Base-by-base conservation (phyloP, 2,113 vertebrate species). In the Alaudala cheleensis region DNA sequence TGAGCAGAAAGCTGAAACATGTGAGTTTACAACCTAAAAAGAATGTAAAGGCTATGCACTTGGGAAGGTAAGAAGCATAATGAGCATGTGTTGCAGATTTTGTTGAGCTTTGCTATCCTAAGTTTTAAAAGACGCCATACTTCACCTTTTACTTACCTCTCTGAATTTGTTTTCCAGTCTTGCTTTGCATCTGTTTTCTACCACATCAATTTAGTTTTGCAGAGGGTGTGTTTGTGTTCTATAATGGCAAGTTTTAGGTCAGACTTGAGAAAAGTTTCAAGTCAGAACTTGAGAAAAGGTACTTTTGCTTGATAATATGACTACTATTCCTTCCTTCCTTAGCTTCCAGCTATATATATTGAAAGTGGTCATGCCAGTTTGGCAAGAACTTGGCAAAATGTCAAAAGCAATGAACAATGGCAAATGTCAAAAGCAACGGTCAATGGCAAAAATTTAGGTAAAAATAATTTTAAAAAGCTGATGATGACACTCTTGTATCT, bases 371-470 rank as follows among this genome's bases (percentile, higher is more conserved):
- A 93, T 86, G 96, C 88, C 66, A 96, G 91, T 56, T 93, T 96
- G 89, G 91, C 78, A 42, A 98, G 97, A 96, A 80, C 95, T 51
- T 96, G 88, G 45, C 91, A 93, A 50, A 90, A 84, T 8, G 5
- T 97, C 84, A 96, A 96, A 93, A 60, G 45, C 56, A 96, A 82
- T 90, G 93, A 94, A 76, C 88, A n/a, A n/a, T n/a, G n/a, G n/a
- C n/a, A 50, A 90, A 84, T 8, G 5, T 97, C 84, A 96, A 96
- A 93, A 60, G 45, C 54, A 93, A 12, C 67, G 87, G 81, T 85
- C 97, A 95, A 20, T 96, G 97, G 77, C 97, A 97, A 47, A 81
- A 98, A 87, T 99, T 99, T 81, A 99, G 99, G 99, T 99, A 97
- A 93, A 95, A 86, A 83, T 65, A 54, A 42, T 66, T 42, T 21